Conservation (phyloP, 2,888 invertebrate genomes). For the Acanthosepion lycidas region DNA sequence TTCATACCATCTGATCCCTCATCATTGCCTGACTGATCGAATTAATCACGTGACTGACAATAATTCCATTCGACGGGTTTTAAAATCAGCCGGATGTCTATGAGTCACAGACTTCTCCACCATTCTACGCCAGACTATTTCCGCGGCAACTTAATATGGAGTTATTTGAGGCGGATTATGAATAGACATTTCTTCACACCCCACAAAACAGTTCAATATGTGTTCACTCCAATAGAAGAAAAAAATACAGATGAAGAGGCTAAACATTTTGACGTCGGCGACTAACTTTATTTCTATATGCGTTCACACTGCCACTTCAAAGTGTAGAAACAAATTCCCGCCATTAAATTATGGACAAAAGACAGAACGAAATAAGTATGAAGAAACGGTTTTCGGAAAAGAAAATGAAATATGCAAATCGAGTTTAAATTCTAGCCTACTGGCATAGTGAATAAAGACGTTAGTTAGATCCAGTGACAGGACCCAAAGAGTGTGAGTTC, state of each 20-base stretch:
- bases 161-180: neutral
- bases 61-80: neutral
- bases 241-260: neutral
- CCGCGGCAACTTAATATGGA: neutral
- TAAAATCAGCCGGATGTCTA: neutral
- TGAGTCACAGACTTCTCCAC: neutral
- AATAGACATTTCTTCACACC: neutral
- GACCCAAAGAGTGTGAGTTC: too few species aligned
- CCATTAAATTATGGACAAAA: too few species aligned
- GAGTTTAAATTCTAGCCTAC: too few species aligned
- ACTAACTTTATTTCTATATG: neutral
- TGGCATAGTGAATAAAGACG: too few species aligned
- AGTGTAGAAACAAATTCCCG: too few species aligned
- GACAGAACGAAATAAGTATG: too few species aligned
- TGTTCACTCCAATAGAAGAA: neutral
- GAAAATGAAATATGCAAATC: too few species aligned
- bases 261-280: neutral
- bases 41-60: slow-evolving; percentile 12
- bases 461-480: too few species aligned
- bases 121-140: neutral
- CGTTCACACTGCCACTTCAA: neutral
- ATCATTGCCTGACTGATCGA: neutral
- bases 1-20: neutral
- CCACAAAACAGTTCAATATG: neutral
- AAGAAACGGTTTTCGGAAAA: too few species aligned